Base-by-base conservation (phyloP, 2,113 vertebrate species). In the Vulpes vulpes region DNA sequence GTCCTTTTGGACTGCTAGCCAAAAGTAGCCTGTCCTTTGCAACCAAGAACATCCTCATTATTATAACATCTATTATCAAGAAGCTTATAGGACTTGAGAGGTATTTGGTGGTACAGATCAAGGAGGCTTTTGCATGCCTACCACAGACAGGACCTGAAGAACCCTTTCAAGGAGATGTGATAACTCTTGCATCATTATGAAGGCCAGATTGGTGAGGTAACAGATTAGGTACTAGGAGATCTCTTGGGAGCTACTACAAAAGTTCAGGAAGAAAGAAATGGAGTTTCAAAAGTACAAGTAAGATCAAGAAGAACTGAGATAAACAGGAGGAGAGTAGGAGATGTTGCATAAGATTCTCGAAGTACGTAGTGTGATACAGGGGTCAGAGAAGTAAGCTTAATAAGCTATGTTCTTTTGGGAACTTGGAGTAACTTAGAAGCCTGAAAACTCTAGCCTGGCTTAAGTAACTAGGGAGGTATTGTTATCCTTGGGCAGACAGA, bases 171-270 rank as follows among this genome's bases (percentile, higher is more conserved):
- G 20, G 27, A 35, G n/a, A 89, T 90, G 57, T 90, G 57, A 43
- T 71, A 43, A 94, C 25, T 74, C 69, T 91, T 93, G 32, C 80
- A 60, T n/a, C 22, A 73, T 91, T 88, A 57, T 23, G n/a, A 92
- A 91, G 43, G 11, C 17, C 60, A 32, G 60, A n/a, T 62, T 32
- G 30, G 22, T 93, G 81, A 91, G 81, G 16, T 86, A 53, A 60
- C 16, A 15, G 16, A 25, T 8, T 94, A 17, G 22, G 25, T 74
- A 35, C 14, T 84, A 14, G 23, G 57, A 86, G 22, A 62, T 15
- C 51, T 79, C n/a, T 64, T 15, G 38, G 23, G 69, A 93, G 23
- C 8, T 92, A n/a, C 22, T 69, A 19, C 17, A 69, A 49, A 94
- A 91, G 14, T 96, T 89, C 25, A 90, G 9, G 9, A 62, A 94